These are phyloP conservation scores for Embidobia sp. DNA, from an alignment of 2,888 invertebrate species.

Conservation along the genomic window DNA sequence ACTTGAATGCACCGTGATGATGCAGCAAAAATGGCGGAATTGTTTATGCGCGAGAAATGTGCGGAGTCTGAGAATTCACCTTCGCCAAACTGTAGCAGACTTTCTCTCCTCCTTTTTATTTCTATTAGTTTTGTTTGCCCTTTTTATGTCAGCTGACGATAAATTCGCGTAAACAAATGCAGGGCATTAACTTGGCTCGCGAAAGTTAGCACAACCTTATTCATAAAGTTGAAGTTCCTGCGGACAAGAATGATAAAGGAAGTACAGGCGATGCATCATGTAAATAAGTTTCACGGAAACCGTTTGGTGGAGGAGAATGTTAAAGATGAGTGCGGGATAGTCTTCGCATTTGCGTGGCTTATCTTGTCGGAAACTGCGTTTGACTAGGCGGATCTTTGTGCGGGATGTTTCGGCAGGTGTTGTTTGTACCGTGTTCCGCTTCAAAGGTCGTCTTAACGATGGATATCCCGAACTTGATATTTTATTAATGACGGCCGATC, in stretches of 20 bases:
- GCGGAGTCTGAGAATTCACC: too few species aligned
- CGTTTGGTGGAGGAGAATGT: too few species aligned
- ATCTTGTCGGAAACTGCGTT: too few species aligned
- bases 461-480: background rate
- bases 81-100: background rate
- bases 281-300: conserved; percentile 23
- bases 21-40: too few species aligned
- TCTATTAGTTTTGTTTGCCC: conserved; percentile 18
- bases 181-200: conserved; percentile 31
- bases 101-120: too few species aligned
- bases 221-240: conserved; percentile 27
- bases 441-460: background rate
- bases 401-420: too few species aligned
- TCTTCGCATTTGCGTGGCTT: too few species aligned
- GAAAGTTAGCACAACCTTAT: conserved; percentile 43
- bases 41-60: too few species aligned
- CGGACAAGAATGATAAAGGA: conserved; percentile 18
- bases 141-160: conserved; percentile 12
- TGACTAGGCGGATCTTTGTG: too few species aligned
- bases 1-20: too few species aligned
- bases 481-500: conserved; percentile 8
- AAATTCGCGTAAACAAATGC: conserved; percentile 45
- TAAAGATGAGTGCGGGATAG: too few species aligned
- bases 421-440: background rate
- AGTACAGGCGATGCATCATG: conserved; percentile 42